Percentiles rank a stretch among this genome's conserved stretches.
Conservation (phyloP, 1,140 invertebrate species). For the Drosophila quadrilineata region DNA sequence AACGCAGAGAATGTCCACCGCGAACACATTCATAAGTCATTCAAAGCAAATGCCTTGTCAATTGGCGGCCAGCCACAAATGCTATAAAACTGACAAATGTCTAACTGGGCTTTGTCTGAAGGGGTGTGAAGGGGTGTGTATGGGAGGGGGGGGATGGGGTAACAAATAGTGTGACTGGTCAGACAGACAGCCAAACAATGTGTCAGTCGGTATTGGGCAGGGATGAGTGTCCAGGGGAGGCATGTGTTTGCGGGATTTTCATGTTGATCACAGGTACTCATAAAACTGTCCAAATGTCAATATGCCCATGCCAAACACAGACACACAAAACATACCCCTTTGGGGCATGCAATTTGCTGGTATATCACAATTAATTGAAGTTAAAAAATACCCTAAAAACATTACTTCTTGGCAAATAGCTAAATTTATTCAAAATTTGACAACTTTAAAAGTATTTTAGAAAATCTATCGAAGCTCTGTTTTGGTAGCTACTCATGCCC, state of each 20-base stretch:
- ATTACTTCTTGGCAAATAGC: background rate
- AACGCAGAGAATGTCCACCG: background rate
- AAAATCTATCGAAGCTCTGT: no score
- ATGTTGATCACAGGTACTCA: constrained; percentile 67
- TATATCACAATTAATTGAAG: background rate
- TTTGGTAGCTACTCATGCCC: no score
- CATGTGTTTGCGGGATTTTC: constrained; percentile 1
- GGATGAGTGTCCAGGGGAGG: no score
- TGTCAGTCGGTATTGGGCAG: no score
- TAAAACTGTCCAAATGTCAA: constrained; percentile 77
- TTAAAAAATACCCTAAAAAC: constrained; percentile 9
- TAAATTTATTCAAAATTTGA: background rate
- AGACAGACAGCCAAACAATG: constrained; percentile 32
- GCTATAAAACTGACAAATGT: constrained; percentile 76
- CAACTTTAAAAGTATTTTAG: background rate
- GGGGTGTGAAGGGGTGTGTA: no score
- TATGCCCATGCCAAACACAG: constrained; percentile 46
- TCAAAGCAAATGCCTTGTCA: constrained; percentile 66
- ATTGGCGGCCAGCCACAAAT: constrained; percentile 70
- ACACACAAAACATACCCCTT: constrained; percentile 5
- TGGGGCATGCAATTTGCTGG: constrained; percentile 40
- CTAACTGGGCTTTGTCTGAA: constrained; percentile 37
- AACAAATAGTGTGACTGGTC: background rate
- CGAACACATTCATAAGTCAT: constrained; percentile 55
- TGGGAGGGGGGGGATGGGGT: no score